Percentiles rank a stretch among this genome's conserved stretches.
Evolutionary conservation across 2,113 vertebrate genomes (phyloP).

Genomic region (Poeciliopsis turrubarensis): DNA sequence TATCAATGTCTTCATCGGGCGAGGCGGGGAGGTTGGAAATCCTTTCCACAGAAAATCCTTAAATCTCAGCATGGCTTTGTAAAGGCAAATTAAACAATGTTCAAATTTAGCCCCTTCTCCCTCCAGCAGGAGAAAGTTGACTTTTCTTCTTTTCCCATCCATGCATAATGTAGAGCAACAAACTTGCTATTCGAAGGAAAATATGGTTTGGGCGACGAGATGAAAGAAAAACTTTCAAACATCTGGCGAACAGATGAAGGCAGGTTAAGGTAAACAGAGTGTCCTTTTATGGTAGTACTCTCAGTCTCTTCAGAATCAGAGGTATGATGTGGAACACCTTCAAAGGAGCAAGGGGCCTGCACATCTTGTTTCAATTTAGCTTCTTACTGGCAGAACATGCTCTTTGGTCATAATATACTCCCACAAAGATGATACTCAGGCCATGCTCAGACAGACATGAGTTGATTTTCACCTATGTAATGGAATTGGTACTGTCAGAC

Average conservation of each 20-base stretch:
- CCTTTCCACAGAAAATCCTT: constrained; percentile 54
- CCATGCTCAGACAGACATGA: constrained; percentile 37
- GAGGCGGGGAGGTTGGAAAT: constrained; percentile 26
- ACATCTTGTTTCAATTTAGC: constrained; percentile 84
- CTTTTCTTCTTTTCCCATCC: constrained; percentile 64
- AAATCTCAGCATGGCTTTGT: constrained; percentile 60
- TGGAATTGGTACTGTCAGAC: constrained; percentile 42
- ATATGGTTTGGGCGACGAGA: constrained; percentile 69
- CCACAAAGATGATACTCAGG: constrained; percentile 59
- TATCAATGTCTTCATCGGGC: constrained; percentile 57
- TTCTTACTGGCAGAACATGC: constrained; percentile 68
- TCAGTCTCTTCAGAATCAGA: constrained; percentile 70
- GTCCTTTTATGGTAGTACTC: constrained; percentile 79
- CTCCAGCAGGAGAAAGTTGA: constrained; percentile 56
- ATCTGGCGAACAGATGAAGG: constrained; percentile 81
- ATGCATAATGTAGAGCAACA: constrained; percentile 61
- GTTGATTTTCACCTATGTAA: constrained; percentile 28
- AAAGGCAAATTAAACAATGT: constrained; percentile 72
- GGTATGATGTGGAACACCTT: constrained; percentile 81
- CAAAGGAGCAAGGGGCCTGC: constrained; percentile 76
- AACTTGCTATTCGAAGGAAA: constrained; percentile 68
- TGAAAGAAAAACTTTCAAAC: constrained; percentile 76
- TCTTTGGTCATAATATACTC: constrained; percentile 68
- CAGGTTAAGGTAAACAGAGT: constrained; percentile 83
- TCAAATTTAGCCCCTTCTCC: constrained; percentile 63